These are phyloP conservation scores for Melanostigma gelatinosum DNA, from an alignment of 2,113 vertebrate genomes.

Conservation along the genomic window DNA sequence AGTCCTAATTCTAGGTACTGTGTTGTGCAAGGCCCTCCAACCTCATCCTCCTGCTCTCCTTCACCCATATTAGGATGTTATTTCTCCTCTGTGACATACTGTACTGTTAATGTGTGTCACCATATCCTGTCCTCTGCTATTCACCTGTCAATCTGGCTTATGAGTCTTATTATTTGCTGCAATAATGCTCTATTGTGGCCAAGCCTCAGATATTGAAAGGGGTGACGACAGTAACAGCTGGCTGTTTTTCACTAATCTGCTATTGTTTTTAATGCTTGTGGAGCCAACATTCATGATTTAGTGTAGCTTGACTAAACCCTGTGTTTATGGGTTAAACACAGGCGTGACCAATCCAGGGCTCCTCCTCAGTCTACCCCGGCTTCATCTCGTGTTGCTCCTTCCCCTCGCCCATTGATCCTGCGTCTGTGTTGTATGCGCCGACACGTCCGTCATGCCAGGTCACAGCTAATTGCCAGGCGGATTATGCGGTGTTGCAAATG, in stretches of 20 bases:
- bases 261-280: conserved; percentile 52
- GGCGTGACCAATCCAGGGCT: conserved; percentile 45
- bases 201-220: conserved; percentile 37
- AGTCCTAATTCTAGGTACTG: conserved; percentile 33
- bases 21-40: conserved; percentile 58
- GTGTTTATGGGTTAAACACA: conserved; percentile 58
- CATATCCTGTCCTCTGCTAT: conserved; percentile 45
- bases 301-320: conserved; percentile 52
- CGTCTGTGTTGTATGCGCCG: conserved; percentile 21
- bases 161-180: conserved; percentile 41
- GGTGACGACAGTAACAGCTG: conserved; percentile 46
- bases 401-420: conserved; percentile 42
- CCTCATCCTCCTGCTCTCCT: conserved; percentile 12
- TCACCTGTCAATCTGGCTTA: conserved; percentile 65
- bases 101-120: conserved; percentile 14
- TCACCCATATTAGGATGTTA: conserved; percentile 61
- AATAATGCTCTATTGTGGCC: conserved; percentile 61
- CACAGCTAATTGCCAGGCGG: conserved; percentile 59
- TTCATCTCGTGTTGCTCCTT: conserved; percentile 24
- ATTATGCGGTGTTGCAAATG: conserved; percentile 52
- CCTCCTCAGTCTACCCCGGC: conserved; percentile 39
- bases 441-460: conserved; percentile 53
- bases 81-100: conserved; percentile 2
- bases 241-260: conserved; percentile 60
- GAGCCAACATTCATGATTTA: conserved; percentile 47